phyloP scores from a whole-genome alignment of 64 coral and sea anemone genomes.

The Anthopleura sola region DNA sequence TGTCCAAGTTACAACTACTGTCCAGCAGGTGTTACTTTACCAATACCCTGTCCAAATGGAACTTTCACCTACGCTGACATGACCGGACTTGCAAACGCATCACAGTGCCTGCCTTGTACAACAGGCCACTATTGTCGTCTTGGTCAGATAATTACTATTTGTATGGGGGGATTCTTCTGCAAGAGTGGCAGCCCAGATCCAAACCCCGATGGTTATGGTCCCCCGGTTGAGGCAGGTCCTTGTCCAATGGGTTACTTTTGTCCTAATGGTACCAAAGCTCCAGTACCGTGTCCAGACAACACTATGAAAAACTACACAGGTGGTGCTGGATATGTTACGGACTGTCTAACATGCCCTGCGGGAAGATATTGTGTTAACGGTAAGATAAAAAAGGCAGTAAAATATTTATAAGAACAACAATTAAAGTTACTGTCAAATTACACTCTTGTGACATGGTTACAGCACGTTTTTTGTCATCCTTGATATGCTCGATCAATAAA shows the following conservation, averaged over 20 bases:
- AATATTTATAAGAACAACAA: too few relatives aligned
- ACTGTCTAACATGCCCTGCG: constrained; percentile 82
- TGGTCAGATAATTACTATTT: constrained; percentile 56
- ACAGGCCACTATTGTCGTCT: constrained; percentile 81
- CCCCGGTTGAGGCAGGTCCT: constrained; percentile 69
- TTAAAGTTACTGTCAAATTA: too few relatives aligned
- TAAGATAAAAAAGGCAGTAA: neutral
- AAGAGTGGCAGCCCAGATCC: constrained; percentile 92
- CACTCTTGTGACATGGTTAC: too few relatives aligned
- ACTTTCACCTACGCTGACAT: constrained; percentile 82
- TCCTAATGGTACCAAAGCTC: constrained; percentile 70
- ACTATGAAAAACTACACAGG: constrained; percentile 93
- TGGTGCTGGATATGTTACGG: constrained; percentile 62
- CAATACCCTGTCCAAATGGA: constrained; percentile 77
- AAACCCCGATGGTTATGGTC: constrained; percentile 39
- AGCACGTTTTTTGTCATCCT: too few relatives aligned
- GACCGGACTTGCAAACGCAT: constrained; percentile 58
- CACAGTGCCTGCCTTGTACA: constrained; percentile 73
- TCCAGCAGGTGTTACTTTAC: constrained; percentile 65
- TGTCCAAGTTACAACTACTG: constrained; percentile 77
- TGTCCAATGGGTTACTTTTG: constrained; percentile 85
- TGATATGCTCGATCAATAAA: too few relatives aligned
- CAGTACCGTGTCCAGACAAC: constrained; percentile 87
- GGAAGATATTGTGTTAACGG: constrained; percentile 89
- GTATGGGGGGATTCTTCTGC: constrained; percentile 86